phyloP scores from a whole-genome alignment of 2,888 invertebrate genomes.

The Caenorhabditis sp. region DNA sequence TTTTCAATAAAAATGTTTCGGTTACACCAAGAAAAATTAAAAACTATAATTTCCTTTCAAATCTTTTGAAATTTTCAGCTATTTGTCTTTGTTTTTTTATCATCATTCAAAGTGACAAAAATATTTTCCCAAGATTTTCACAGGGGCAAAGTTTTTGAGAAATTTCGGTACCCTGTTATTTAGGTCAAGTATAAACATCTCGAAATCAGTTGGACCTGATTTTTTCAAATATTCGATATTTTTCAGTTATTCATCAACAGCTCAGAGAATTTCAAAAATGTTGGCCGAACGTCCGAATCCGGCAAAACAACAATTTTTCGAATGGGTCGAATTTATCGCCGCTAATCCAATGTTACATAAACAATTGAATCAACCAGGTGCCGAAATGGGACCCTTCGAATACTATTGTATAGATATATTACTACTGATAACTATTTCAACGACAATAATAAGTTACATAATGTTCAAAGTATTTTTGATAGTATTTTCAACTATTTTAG shows the following conservation, averaged over 20 bases:
- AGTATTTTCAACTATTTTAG: background rate
- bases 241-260: constrained; percentile 24
- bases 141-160: too few species aligned
- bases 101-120: too few species aligned
- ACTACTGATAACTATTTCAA: background rate
- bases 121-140: too few species aligned
- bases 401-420: constrained; percentile 37
- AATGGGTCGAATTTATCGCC: constrained; percentile 42
- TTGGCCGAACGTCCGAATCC: constrained; percentile 20
- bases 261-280: constrained; percentile 34
- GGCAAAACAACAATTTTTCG: constrained; percentile 27
- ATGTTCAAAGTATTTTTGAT: background rate
- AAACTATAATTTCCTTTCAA: too few species aligned
- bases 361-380: constrained; percentile 26
- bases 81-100: too few species aligned
- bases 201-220: too few species aligned
- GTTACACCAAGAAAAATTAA: too few species aligned
- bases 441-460: background rate
- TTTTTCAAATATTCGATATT: too few species aligned
- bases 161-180: too few species aligned
- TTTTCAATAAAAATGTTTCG: too few species aligned
- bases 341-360: constrained; percentile 28
- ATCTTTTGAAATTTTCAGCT: too few species aligned
- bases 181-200: too few species aligned
- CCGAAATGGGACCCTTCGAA: constrained; percentile 11